Evolutionary conservation across 2,113 vertebrate species (phyloP).

Genomic region (Aramus guarauna): DNA sequence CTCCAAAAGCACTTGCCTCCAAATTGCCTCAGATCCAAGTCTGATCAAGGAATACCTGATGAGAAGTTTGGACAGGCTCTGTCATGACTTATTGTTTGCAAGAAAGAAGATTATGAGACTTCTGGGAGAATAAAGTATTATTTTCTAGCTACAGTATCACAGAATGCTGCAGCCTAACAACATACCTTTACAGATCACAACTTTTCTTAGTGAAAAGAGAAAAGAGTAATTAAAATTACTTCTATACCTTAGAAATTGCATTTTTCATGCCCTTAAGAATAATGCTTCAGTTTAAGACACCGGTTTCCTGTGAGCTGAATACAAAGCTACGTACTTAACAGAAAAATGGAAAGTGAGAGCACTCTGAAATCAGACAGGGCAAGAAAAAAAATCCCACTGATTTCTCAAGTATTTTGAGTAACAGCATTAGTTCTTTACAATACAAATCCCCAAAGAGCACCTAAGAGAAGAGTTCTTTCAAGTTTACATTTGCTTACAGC

Average conservation of each 20-base stretch:
- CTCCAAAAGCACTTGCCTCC: neutral
- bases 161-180: neutral
- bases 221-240: neutral
- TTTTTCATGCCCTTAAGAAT: neutral
- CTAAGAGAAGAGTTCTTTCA: neutral
- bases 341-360: neutral
- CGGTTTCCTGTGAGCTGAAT: neutral
- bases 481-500: neutral
- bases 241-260: neutral
- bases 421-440: neutral
- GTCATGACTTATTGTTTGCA: neutral
- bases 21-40: neutral
- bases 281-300: neutral
- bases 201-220: neutral
- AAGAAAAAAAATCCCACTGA: accelerated
- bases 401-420: neutral
- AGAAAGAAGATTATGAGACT: neutral
- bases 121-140: neutral
- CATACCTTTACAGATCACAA: neutral
- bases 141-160: neutral
- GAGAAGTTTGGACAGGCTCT: neutral
- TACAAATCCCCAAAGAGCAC: neutral
- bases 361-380: neutral
- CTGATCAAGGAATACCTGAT: neutral
- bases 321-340: neutral